Conservation (phyloP, 2,888 invertebrate genomes). For the Xanthorhoe designata region DNA sequence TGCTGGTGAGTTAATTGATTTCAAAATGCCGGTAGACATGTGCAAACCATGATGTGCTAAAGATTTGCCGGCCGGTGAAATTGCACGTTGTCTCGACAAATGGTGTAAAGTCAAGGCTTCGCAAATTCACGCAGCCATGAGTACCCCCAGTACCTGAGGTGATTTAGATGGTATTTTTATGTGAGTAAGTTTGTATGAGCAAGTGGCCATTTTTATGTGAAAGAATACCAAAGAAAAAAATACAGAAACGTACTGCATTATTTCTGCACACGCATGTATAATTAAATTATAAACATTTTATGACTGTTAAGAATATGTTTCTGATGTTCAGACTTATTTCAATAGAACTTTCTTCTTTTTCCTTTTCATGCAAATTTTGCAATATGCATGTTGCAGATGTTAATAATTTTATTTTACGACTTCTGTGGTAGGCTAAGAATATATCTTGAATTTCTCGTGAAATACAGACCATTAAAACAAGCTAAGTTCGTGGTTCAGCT, state of each 20-base stretch:
- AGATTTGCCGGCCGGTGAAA: conserved; percentile 19
- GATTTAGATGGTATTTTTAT: neutral
- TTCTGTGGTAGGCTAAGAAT: neutral
- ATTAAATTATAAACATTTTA: neutral
- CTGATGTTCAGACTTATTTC: neutral
- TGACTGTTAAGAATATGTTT: neutral
- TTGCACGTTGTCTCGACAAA: conserved; percentile 2
- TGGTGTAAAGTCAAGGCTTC: neutral
- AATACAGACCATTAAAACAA: conserved; percentile 9
- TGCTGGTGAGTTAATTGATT: conserved; percentile 34
- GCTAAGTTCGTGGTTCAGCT: neutral
- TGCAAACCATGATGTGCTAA: conserved; percentile 7
- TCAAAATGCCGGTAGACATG: conserved; percentile 14
- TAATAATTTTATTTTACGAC: conserved; percentile 13
- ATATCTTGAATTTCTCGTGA: conserved; percentile 10
- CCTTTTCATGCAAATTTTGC: neutral
- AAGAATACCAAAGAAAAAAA: neutral
- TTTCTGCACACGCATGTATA: neutral
- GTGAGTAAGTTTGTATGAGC: too few relatives aligned
- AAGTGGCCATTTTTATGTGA: neutral
- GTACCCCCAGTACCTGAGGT: conserved; percentile 5
- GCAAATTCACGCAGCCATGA: conserved; percentile 5
- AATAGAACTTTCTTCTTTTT: neutral
- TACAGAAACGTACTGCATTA: neutral
- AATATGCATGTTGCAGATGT: neutral